Base-by-base conservation (phyloP, 2,888 invertebrate genomes). In the Rhopalosiphum nymphaeae region DNA sequence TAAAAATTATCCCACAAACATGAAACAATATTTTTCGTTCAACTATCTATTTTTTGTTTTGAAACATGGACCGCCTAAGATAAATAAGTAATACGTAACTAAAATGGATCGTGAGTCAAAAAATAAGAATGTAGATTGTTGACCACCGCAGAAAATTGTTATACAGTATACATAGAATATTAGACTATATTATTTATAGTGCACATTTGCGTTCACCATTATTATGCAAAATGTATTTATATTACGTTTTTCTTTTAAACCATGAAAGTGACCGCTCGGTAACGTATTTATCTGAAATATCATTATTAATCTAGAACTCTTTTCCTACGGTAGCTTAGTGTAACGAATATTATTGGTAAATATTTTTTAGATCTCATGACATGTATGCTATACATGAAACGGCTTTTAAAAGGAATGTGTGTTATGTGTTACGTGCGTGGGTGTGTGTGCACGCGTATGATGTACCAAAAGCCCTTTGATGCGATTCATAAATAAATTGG, bases 401-500 rank as follows among this genome's bases (percentile, higher is more conserved):
- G n/a, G 91, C 94, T 94, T 94, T 94, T 94, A 94, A 94, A 94
- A 94, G 91, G 44, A 53, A 86, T n/a, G 84, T 57, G 84, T 26
- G 57, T 87, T 49, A 29, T 87, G 36, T 49, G 91, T 61, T 29
- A 10, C 26, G 84, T 29, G 4, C 57, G 44, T 26, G 42, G 29
- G 42, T 78, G 67, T 36, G 36, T 36, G n/a, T 67, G 67, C 13
- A 4, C 29, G 44, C 10, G 42, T 78, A 49, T 36, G 90, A 61
- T 16, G 78, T 84, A 91, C 53, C 53, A 26, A 36, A 85, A 67
- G 91, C 67, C 67, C 90, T 94, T 94, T 94, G 94, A 94, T 61
- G 90, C 86, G 91, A 93, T 93, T 89, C 93, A 61, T 90, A 93
- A 93, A 90, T 89, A 93, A 89, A 90, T 93, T 93, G 89, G 93